Evolutionary conservation across 2,797 vertebrate species (phyloP).

Genomic region (Artibeus jamaicensis): DNA sequence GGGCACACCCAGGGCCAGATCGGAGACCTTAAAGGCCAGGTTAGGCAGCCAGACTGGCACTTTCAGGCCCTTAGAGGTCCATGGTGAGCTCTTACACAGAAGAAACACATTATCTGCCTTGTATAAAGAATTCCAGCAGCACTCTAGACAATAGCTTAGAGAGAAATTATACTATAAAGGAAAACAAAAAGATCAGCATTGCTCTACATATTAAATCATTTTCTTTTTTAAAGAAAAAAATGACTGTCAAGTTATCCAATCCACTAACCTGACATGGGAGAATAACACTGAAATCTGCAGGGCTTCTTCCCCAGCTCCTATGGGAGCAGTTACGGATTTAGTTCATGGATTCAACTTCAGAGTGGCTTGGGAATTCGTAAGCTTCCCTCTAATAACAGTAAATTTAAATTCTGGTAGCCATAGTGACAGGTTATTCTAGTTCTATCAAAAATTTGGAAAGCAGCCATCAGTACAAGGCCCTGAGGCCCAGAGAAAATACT

Average conservation of each 20-base stretch:
- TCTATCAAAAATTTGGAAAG: constrained; percentile 16
- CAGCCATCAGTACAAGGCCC: neutral
- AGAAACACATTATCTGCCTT: neutral
- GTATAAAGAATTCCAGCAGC: neutral
- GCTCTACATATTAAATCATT: neutral
- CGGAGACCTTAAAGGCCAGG: neutral
- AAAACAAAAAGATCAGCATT: neutral
- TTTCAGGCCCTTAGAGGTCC: accelerated
- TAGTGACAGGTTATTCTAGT: constrained; percentile 2
- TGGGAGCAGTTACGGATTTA: constrained; percentile 4
- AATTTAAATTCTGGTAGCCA: constrained; percentile 50
- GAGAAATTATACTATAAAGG: neutral
- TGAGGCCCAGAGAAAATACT: neutral
- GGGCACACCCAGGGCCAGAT: neutral
- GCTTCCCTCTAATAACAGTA: constrained; percentile 26
- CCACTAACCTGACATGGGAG: neutral
- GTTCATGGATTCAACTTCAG: constrained; percentile 4
- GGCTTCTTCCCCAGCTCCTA: neutral
- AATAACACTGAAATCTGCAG: neutral
- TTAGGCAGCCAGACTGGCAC: neutral
- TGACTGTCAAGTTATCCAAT: neutral
- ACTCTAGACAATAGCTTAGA: neutral
- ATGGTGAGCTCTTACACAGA: neutral
- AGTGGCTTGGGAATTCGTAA: constrained; percentile 46
- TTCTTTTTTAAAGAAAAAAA: neutral